Base-by-base conservation (phyloP, 2,797 vertebrate genomes). In the Acipenser transmontanus region DNA sequence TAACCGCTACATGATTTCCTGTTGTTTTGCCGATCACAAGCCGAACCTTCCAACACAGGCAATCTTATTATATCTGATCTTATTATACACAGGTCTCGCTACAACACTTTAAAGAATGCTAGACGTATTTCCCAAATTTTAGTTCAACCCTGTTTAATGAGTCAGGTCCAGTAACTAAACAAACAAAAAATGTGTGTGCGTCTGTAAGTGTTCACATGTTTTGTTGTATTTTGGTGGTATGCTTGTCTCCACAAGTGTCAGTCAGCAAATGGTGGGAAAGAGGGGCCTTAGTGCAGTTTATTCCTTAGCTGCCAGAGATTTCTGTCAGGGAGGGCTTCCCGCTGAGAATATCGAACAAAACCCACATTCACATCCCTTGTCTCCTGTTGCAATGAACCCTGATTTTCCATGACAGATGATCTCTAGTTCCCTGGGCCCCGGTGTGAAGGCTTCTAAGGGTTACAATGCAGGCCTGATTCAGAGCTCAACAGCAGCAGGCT, bases 381-480 rank as follows among this genome's bases (percentile, higher is more conserved):
- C 12, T 57, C 12, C 9, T 57, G 54, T 57, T 57, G 54, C 12
- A 57, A 7, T 13, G 1, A n/a, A 13, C 54, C 14, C 12, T 57
- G 54, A 11, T 57, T 57, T 57, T 13, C 12, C 54, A 7, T 11
- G 1, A 13, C 12, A n/a, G 12, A n/a, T 57, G 54, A 57, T 57
- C 54, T 57, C 54, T 9, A 7, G 14, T 57, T 13, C 54, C 54
- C 14, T 11, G 6, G 12, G 54, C 0, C 54, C 12, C 54, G 11
- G 54, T 57, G 54, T 57, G 54, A 57, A 11, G 54, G n/a, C 14
- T 57, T 57, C 12, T 57, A 57, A 57, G 54, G 54, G 54, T n/a
- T 11, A 57, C 54, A 57, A 57, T 57, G 54, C 54, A 11, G 14
- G 54, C 12, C 34, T 13, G 54, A 57, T 57, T 57, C 14, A 7